A percentile compares a stretch with the other conserved stretches of the same genome.
phyloP scores from a whole-genome alignment of 2,113 vertebrate genomes.

The Onychostoma macrolepis region DNA sequence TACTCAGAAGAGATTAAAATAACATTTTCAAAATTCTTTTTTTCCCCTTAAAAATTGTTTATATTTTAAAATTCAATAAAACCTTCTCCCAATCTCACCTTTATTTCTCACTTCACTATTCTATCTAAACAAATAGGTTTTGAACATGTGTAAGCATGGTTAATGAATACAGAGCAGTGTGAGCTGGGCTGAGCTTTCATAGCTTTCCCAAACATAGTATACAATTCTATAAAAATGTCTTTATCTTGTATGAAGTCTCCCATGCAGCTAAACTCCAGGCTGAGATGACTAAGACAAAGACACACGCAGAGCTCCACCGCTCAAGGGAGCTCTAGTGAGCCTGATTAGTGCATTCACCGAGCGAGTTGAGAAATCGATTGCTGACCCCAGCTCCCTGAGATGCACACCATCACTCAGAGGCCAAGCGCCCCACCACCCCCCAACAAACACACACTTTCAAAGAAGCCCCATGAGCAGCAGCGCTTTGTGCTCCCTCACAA shows the following conservation, averaged over 20 bases:
- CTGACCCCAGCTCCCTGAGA: constrained; percentile 38
- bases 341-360: constrained; percentile 49
- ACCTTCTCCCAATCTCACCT: not conserved
- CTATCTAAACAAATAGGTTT: too few species aligned
- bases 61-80: not conserved
- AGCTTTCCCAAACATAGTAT: not conserved
- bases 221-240: constrained; percentile 27
- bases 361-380: constrained; percentile 47
- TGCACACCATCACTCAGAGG: constrained; percentile 37
- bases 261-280: constrained; percentile 36
- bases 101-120: not conserved
- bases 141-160: not conserved
- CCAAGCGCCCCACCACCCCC: not conserved
- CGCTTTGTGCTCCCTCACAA: constrained; percentile 6
- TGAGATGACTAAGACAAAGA: constrained; percentile 8
- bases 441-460: constrained; percentile 35
- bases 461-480: constrained; percentile 13
- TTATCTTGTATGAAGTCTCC: constrained; percentile 24
- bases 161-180: not conserved
- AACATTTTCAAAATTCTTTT: too few species aligned
- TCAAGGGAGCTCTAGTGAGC: constrained; percentile 22
- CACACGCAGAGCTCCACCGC: constrained; percentile 11
- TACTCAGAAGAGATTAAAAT: too few species aligned
- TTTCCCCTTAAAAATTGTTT: not conserved
- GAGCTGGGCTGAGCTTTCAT: not conserved